These are phyloP conservation scores for Diabrotica undecimpunctata DNA, from an alignment of 1,140 invertebrate genomes.

Conservation along the genomic window DNA sequence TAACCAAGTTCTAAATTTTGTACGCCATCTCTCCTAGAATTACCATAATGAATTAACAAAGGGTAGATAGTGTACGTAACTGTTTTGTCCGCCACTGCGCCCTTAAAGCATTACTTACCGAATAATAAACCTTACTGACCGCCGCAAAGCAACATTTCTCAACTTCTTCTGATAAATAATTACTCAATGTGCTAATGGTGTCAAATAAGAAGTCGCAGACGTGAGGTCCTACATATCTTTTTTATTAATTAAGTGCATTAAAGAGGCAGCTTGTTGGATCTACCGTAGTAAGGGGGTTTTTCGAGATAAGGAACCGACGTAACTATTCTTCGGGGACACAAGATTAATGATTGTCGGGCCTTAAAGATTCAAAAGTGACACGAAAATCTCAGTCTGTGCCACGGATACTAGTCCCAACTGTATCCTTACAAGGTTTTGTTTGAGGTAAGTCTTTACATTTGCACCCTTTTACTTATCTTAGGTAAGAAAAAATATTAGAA, in stretches of 20 bases:
- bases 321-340: conserved; percentile 33
- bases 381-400: conserved; percentile 41
- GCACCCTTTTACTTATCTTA: neutral
- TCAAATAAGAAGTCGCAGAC: conserved; percentile 14
- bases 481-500: neutral
- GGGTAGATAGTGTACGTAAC: too few relatives aligned
- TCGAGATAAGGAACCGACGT: conserved; percentile 29
- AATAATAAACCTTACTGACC: neutral
- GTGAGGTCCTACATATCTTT: conserved; percentile 27
- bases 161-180: conserved; percentile 10
- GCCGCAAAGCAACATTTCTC: neutral
- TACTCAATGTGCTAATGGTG: conserved; percentile 5
- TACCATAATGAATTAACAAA: too few relatives aligned
- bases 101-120: neutral
- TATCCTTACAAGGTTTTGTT: conserved; percentile 39
- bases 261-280: conserved; percentile 28
- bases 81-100: neutral
- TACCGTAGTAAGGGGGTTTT: conserved; percentile 29
- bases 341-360: conserved; percentile 43
- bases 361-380: conserved; percentile 43
- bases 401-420: conserved; percentile 29
- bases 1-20: too few relatives aligned
- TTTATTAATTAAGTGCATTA: conserved; percentile 36
- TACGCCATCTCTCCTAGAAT: too few relatives aligned
- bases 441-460: conserved; percentile 20